A percentile compares a stretch with the other conserved stretches of the same genome.
Conservation (phyloP, 2,888 invertebrate genomes). For the Drosophila emarginata region DNA sequence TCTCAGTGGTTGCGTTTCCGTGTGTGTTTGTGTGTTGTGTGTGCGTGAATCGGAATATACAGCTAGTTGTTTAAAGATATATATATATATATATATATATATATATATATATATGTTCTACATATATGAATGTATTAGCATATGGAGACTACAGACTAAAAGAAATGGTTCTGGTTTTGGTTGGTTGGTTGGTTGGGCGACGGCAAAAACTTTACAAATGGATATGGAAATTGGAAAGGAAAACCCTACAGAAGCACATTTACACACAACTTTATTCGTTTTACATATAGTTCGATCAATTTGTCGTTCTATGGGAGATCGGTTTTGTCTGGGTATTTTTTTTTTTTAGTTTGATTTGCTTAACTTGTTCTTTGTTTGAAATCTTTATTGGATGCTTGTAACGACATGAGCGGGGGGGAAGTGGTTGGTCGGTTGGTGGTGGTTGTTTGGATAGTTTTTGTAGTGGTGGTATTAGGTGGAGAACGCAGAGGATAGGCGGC, state of each 20-base stretch:
- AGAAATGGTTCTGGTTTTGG: conserved; percentile 37
- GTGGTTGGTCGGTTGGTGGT: background rate
- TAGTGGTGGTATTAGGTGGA: background rate
- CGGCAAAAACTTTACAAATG: conserved; percentile 58
- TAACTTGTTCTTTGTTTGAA: conserved; percentile 65
- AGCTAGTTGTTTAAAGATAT: conserved; percentile 66
- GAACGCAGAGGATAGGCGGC: conserved; percentile 45
- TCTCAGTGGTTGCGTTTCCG: conserved; percentile 10
- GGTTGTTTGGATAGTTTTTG: background rate
- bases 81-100: conserved; percentile 51
- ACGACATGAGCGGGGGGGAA: conserved; percentile 42
- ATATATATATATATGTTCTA: conserved; percentile 51
- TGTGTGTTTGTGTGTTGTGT: conserved; percentile 23
- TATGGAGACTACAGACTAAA: conserved; percentile 67
- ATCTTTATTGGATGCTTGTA: conserved; percentile 80
- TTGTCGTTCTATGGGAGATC: conserved; percentile 16
- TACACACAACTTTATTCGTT: conserved; percentile 49
- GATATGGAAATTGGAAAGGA: conserved; percentile 19
- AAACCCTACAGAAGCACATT: conserved; percentile 47
- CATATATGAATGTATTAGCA: conserved; percentile 70
- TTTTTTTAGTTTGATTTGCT: conserved; percentile 18
- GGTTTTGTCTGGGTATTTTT: background rate
- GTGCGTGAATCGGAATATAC: conserved; percentile 69
- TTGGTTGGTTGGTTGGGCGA: conserved; percentile 23
- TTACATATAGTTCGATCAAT: conserved; percentile 25